Percentiles rank a stretch among this genome's conserved stretches.
Evolutionary conservation across 2,888 invertebrate genomes (phyloP).

Genomic region (Listrodromus nycthemerus): DNA sequence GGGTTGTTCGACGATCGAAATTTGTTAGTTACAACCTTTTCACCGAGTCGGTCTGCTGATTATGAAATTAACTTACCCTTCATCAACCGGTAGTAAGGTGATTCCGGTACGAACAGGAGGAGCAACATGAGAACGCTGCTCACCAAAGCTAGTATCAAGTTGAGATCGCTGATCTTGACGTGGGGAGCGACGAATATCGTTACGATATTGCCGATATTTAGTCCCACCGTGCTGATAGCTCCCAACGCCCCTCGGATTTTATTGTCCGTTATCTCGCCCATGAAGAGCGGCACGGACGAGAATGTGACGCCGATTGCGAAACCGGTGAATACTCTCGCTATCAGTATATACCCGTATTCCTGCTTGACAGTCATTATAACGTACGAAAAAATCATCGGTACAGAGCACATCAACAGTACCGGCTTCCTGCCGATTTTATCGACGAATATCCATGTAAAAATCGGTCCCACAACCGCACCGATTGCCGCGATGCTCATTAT

Average conservation of each 20-base stretch:
- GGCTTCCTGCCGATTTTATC: slow-evolving; percentile 48
- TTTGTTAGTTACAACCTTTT: too few relatives aligned
- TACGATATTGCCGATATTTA: slow-evolving; percentile 19
- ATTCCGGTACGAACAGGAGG: slow-evolving; percentile 36
- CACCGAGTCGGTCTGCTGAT: not conserved
- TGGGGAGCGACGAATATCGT: slow-evolving; percentile 19
- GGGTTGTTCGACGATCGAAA: not conserved
- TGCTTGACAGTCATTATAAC: slow-evolving; percentile 19
- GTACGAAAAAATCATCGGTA: slow-evolving; percentile 25
- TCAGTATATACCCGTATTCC: slow-evolving; percentile 23
- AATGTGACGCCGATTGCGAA: not conserved
- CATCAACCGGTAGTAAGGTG: slow-evolving; percentile 40
- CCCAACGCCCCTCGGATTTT: slow-evolving; percentile 32
- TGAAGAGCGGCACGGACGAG: slow-evolving; percentile 37
- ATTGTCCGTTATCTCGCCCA: slow-evolving; percentile 49
- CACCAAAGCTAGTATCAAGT: slow-evolving; percentile 11
- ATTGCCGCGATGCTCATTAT: slow-evolving; percentile 18
- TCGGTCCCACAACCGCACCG: slow-evolving; percentile 31
- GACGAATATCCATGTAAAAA: slow-evolving; percentile 30
- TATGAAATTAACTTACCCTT: slow-evolving; percentile 33
- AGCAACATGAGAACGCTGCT: not conserved
- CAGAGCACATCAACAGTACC: not conserved
- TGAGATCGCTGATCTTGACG: not conserved
- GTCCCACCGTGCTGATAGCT: not conserved
- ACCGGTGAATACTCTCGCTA: slow-evolving; percentile 45